Evolutionary conservation across 2,888 invertebrate species (phyloP).

Genomic region (Lasiommata megera): DNA sequence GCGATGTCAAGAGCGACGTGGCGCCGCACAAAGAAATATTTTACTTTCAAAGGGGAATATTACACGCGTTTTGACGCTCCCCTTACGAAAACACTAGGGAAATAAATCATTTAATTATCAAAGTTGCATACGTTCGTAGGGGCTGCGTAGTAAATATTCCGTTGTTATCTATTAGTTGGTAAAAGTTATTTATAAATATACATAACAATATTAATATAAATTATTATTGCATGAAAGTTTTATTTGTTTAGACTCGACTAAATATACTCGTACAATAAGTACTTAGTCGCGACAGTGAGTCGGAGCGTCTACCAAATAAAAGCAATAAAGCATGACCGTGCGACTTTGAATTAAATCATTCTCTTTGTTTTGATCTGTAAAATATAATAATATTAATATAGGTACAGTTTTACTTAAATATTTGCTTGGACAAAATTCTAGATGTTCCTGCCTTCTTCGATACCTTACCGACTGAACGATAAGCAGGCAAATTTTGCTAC

Average conservation of each 20-base stretch:
- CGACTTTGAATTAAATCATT: no score
- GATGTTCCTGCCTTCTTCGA: no score
- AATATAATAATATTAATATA: background rate
- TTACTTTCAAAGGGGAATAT: conserved; percentile 32
- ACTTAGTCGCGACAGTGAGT: background rate
- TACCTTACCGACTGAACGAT: no score
- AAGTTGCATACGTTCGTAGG: conserved; percentile 36
- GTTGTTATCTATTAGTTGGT: background rate
- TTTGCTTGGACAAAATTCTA: no score
- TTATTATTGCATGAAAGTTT: background rate
- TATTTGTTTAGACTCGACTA: background rate
- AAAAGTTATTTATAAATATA: background rate
- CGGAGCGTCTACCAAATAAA: background rate
- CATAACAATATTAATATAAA: background rate
- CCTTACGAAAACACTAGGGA: conserved; percentile 28
- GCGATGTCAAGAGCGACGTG: conserved; percentile 48
- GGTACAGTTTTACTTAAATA: no score
- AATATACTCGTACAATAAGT: background rate
- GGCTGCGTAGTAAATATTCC: conserved; percentile 30
- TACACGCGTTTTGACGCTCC: conserved; percentile 34
- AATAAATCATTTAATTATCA: conserved; percentile 49
- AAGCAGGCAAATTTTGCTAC: no score
- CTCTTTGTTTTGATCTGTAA: background rate
- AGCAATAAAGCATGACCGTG: background rate
- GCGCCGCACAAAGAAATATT: conserved; percentile 36